Evolutionary conservation across 1,140 invertebrate species (phyloP), one percentile per base, ranked within the genome.

Genomic region (Euura lappo): DNA sequence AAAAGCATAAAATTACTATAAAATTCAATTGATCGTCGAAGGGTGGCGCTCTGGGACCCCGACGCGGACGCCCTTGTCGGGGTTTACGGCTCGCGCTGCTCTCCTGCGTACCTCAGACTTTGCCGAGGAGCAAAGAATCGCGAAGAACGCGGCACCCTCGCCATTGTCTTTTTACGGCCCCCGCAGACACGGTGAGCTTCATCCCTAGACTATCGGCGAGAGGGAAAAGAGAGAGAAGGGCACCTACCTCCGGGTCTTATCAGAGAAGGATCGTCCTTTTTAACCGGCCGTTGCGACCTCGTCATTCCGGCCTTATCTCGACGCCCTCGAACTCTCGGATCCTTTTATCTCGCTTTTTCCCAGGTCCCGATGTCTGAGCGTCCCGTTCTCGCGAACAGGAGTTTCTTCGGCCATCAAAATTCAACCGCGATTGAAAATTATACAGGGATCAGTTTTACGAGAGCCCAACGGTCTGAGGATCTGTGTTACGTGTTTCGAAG

Each of bases 361-460:
- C 28, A 28, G 28, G 28, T 28, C 28, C 28, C 28, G 28, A 28
- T 28, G 28, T 28, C 28, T 28, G 28, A 28, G 28, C 28, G 28
- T 28, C 28, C 28, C 28, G 28, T 28, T 28, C 28, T 28, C 51
- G 10, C 51, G 51, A 60, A 60, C 51, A n/a, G 28, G 28, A 28
- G 28, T 28, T 28, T 28, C 28, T 28, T 28, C 28, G 85, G 81
- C 86, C 86, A 85, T 87, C 86, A 88, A 88, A 28, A 87, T 87
- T 83, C 85, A 79, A 79, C 73, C 69, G 76, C 84, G 84, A 88
- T 88, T 88, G 86, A 88, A 88, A 88, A 88, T 88, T 88, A 87
- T 88, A 87, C 87, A 87, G 85, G 85, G 85, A 88, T 88, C 85
- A 85, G 81, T 82, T 87, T 88, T 87, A 88, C 83, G 86, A 88